Evolutionary conservation across 2,888 invertebrate genomes (phyloP).

Genomic region (Conistra vaccinii): DNA sequence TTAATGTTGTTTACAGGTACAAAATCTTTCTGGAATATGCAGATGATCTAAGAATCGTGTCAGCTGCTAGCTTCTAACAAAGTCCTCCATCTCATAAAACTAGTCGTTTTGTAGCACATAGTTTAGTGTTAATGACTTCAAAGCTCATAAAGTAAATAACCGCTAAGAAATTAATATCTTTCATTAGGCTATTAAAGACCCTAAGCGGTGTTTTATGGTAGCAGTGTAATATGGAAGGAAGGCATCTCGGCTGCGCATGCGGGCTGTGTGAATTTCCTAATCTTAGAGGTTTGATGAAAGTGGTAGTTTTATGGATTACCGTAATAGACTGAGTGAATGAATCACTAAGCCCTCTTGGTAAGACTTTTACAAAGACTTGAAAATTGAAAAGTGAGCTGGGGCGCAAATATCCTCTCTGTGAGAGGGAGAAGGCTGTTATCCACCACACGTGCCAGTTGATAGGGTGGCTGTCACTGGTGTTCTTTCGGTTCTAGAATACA

Average conservation of each 20-base stretch:
- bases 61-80: neutral
- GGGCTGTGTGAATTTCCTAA: conserved; percentile 7
- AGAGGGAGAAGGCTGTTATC: neutral
- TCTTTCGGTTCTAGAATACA: neutral
- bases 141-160: conserved; percentile 13
- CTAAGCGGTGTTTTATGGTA: conserved; percentile 25
- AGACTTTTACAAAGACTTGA: neutral
- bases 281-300: neutral
- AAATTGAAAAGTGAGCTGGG: neutral
- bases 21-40: neutral
- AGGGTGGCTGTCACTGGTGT: too few species aligned
- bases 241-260: neutral
- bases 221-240: conserved; percentile 11
- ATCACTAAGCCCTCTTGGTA: neutral
- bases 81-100: neutral
- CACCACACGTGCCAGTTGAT: neutral
- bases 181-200: conserved; percentile 14
- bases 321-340: neutral
- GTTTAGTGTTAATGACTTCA: neutral
- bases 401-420: neutral
- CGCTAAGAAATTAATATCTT: conserved; percentile 18
- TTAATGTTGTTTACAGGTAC: neutral
- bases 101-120: conserved; percentile 1
- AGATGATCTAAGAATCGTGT: neutral
- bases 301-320: neutral